Percentiles rank a stretch among this genome's conserved stretches.
phyloP scores from a whole-genome alignment of 23 tunicate species.

The Diplosoma virens region DNA sequence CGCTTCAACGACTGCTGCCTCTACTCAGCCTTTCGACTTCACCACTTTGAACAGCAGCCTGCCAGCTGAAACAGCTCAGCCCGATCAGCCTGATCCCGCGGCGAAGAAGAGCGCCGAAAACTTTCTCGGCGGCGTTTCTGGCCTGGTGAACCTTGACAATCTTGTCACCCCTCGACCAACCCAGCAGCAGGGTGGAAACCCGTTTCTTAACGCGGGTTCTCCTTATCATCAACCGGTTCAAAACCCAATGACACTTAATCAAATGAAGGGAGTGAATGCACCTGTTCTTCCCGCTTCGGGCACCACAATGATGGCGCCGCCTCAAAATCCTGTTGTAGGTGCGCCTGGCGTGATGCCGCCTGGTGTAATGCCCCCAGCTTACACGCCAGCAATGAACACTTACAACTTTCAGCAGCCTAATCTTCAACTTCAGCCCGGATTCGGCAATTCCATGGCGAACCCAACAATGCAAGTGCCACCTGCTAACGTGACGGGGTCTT shows the following conservation, averaged over 20 bases:
- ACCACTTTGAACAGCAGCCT: constrained; percentile 29
- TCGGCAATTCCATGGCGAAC: not conserved
- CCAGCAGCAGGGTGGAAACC: constrained; percentile 65
- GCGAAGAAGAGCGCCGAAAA: constrained; percentile 73
- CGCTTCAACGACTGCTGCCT: not conserved
- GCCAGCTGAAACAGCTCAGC: not conserved
- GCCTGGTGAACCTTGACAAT: constrained; percentile 88
- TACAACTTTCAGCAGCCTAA: constrained; percentile 10
- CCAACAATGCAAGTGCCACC: constrained; percentile 17
- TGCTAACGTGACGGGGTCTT: not conserved
- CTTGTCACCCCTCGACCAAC: constrained; percentile 73
- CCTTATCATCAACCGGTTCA: constrained; percentile 44
- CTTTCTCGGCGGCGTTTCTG: constrained; percentile 86
- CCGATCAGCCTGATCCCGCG: not conserved
- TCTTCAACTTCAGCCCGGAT: not conserved
- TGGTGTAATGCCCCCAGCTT: not conserved
- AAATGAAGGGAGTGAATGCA: constrained; percentile 47
- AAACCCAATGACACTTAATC: constrained; percentile 43
- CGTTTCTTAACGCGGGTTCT: constrained; percentile 46
- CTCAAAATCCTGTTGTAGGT: constrained; percentile 9
- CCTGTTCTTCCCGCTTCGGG: constrained; percentile 40
- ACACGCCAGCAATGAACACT: not conserved
- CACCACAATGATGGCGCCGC: constrained; percentile 35
- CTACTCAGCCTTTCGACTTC: constrained; percentile 48
- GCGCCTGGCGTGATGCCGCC: constrained; percentile 37